Percentiles rank a stretch among this genome's conserved stretches.
Conservation (phyloP, 1,140 invertebrate genomes). For the Bradynema listronoti region DNA sequence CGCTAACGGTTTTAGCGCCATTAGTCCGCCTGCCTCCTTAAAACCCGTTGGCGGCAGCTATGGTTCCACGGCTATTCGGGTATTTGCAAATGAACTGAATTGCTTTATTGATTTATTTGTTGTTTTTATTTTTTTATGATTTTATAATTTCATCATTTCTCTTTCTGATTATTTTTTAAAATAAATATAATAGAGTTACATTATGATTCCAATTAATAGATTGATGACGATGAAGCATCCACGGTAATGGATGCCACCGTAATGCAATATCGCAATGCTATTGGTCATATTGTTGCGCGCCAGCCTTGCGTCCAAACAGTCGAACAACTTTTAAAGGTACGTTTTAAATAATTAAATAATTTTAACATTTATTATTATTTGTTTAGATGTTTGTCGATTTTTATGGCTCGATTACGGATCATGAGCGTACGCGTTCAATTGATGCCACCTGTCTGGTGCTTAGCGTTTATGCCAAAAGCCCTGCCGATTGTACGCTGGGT, state of each 20-base stretch:
- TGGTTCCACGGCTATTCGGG: no score
- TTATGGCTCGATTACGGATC: conserved; percentile 46
- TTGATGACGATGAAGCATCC: conserved; percentile 55
- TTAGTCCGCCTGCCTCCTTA: no score
- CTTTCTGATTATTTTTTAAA: no score
- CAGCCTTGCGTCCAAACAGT: conserved; percentile 47
- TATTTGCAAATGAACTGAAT: no score
- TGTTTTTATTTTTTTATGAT: no score
- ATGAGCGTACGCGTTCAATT: conserved; percentile 47
- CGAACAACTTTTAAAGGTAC: conserved; percentile 47
- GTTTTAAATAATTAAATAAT: background rate
- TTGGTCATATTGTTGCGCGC: conserved; percentile 45
- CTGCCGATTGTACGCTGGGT: conserved; percentile 45
- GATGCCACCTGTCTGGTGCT: conserved; percentile 50
- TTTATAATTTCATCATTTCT: no score
- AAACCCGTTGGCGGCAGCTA: no score
- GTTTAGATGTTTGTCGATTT: conserved; percentile 49
- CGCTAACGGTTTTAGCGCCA: no score
- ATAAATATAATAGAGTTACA: no score
- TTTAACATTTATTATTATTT: background rate
- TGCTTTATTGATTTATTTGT: no score
- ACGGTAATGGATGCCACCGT: conserved; percentile 57
- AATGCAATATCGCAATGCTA: conserved; percentile 43
- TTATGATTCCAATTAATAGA: no score
- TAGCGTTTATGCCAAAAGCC: conserved; percentile 46